Conservation (phyloP, 2,797 vertebrate species). For the Cynodonichthys magdalenae region DNA sequence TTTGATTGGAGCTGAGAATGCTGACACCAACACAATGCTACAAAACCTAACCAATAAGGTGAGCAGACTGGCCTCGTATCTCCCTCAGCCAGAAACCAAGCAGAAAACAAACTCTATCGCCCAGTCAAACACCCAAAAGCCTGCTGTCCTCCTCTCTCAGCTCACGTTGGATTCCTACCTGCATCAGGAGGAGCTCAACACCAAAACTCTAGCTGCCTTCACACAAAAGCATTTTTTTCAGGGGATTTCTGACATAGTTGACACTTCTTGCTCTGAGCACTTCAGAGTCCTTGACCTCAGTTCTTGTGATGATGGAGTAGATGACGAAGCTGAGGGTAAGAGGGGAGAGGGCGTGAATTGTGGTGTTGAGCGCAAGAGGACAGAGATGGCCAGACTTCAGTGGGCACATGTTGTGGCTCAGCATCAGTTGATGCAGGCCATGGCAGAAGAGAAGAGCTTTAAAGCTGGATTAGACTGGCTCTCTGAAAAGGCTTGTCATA, state of each 20-base stretch:
- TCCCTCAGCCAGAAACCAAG: constrained; percentile 52
- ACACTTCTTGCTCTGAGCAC: constrained; percentile 79
- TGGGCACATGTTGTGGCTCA: constrained; percentile 85
- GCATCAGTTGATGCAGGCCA: constrained; percentile 84
- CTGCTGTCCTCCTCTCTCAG: constrained; percentile 82
- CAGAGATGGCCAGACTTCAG: constrained; percentile 86
- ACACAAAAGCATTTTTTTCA: constrained; percentile 83
- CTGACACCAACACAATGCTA: constrained; percentile 80
- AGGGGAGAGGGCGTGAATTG: constrained; percentile 50
- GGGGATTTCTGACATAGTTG: constrained; percentile 78
- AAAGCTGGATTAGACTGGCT: constrained; percentile 82
- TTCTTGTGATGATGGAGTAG: constrained; percentile 62
- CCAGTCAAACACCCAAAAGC: constrained; percentile 14
- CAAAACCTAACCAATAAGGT: constrained; percentile 76
- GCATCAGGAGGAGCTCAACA: constrained; percentile 86
- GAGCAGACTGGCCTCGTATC: constrained; percentile 75
- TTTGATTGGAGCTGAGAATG: constrained; percentile 74
- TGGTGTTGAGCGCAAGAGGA: constrained; percentile 70
- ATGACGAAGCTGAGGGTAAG: constrained; percentile 32
- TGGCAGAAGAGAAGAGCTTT: constrained; percentile 80
- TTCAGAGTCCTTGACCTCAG: constrained; percentile 81
- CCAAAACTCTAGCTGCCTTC: constrained; percentile 82
- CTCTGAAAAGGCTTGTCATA: constrained; percentile 73
- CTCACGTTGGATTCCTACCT: constrained; percentile 85
- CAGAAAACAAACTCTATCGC: constrained; percentile 30